phyloP scores from a whole-genome alignment of 2,888 invertebrate species.

The Phorcus lineatus region DNA sequence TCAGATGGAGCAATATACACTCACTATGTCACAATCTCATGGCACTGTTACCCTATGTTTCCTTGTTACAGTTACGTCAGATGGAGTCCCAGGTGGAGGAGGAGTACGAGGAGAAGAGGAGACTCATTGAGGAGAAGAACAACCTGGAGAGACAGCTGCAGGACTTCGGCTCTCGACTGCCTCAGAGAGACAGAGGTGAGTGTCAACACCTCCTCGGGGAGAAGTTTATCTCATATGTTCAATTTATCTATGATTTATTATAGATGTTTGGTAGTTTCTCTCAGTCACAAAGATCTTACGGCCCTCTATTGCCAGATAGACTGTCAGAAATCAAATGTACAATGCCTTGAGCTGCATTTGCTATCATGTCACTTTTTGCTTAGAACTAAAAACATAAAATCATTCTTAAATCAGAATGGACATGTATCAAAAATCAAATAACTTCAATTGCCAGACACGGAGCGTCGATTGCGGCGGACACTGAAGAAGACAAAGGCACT shows the following conservation, averaged over 20 bases:
- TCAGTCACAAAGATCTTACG: no score
- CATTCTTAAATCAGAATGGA: no score
- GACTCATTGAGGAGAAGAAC: conserved; percentile 90
- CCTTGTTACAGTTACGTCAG: conserved; percentile 78
- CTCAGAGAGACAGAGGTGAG: conserved; percentile 69
- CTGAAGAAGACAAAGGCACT: conserved; percentile 92
- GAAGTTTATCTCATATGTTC: no score
- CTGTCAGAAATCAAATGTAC: no score
- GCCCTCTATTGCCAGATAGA: no score
- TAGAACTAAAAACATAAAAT: no score
- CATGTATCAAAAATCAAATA: neutral
- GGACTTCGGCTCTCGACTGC: conserved; percentile 83
- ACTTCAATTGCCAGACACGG: conserved; percentile 58
- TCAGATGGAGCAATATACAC: no score
- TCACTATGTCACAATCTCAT: no score
- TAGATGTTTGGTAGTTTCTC: no score
- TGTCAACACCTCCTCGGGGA: neutral
- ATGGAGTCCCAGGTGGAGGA: conserved; percentile 93
- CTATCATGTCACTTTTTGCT: no score
- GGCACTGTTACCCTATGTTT: neutral
- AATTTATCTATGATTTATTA: no score
- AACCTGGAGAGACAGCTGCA: conserved; percentile 91
- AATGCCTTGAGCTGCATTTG: no score
- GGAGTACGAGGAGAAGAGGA: conserved; percentile 93
- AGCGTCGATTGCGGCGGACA: conserved; percentile 84